Evolutionary conservation across 2,113 vertebrate species (phyloP).

Genomic region (Manacus vitellinus): DNA sequence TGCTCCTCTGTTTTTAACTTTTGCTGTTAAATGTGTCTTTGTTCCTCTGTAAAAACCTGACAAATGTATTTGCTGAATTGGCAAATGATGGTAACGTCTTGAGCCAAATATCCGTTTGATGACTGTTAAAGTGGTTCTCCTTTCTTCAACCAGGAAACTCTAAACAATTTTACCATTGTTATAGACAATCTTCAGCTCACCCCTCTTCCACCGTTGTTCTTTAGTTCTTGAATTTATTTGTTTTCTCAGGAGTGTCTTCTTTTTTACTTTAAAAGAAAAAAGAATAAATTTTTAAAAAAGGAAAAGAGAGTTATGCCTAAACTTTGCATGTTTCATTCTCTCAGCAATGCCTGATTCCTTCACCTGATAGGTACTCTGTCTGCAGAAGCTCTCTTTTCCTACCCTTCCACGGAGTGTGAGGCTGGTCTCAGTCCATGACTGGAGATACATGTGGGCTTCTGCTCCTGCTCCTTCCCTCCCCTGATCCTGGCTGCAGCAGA

Average conservation of each 20-base stretch:
- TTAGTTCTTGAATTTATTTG: neutral
- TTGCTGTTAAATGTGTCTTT: slow-evolving; percentile 38
- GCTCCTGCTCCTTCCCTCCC: neutral
- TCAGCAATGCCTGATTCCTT: neutral
- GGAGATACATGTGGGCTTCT: neutral
- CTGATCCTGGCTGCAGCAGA: neutral
- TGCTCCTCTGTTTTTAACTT: neutral
- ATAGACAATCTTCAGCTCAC: neutral
- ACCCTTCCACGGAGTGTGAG: fast-evolving
- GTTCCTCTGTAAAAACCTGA: neutral
- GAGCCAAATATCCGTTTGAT: slow-evolving; percentile 1
- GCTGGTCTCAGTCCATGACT: neutral
- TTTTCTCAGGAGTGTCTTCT: neutral
- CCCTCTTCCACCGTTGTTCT: neutral
- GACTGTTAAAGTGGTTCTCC: neutral
- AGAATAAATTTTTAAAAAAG: neutral
- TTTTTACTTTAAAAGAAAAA: neutral
- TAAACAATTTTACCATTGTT: slow-evolving; percentile 39
- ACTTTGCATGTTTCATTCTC: neutral
- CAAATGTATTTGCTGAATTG: neutral
- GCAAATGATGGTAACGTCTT: neutral
- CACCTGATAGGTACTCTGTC: neutral
- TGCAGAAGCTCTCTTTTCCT: neutral
- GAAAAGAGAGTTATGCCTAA: neutral
- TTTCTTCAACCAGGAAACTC: slow-evolving; percentile 3